Conservation (phyloP, 2,113 vertebrate species). For the Arothron firmamentum region DNA sequence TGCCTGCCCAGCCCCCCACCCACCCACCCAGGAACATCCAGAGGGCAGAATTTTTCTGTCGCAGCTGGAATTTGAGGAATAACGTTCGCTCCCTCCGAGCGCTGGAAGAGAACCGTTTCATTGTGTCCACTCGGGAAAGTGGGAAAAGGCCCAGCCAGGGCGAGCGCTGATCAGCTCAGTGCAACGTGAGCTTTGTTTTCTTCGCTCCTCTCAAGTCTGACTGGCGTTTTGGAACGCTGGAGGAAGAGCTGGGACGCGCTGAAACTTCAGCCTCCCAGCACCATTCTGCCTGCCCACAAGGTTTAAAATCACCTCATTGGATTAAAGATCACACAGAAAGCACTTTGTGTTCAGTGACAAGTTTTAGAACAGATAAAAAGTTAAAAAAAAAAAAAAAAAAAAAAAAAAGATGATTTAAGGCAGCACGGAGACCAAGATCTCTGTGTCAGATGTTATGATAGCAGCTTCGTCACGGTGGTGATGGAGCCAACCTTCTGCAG, state of each 20-base stretch:
- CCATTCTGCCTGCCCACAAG: slow-evolving; percentile 20
- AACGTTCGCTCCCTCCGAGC: too few relatives aligned
- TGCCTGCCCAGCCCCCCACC: slow-evolving; percentile 6
- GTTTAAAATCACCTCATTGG: slow-evolving; percentile 17
- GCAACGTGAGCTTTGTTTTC: slow-evolving; percentile 25
- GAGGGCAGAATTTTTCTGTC: too few relatives aligned
- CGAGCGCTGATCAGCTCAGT: slow-evolving; percentile 35
- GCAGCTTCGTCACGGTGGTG: too few relatives aligned
- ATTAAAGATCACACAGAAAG: slow-evolving; percentile 5
- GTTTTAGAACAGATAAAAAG: not conserved
- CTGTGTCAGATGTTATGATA: too few relatives aligned
- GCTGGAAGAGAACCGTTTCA: slow-evolving; percentile 2
- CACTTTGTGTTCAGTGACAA: not conserved
- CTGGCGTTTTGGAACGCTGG: slow-evolving; percentile 49
- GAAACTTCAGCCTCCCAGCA: slow-evolving; percentile 46
- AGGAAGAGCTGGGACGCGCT: slow-evolving; percentile 32
- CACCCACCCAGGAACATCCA: not conserved
- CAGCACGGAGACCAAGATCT: too few relatives aligned
- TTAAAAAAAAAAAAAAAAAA: too few relatives aligned
- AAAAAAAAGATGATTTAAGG: too few relatives aligned
- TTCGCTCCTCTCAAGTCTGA: slow-evolving; percentile 35
- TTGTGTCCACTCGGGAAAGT: slow-evolving; percentile 41
- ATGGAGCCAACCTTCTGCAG: too few relatives aligned
- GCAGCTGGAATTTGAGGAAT: too few relatives aligned
- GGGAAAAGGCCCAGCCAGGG: slow-evolving; percentile 26